Conservation (phyloP, 2,113 vertebrate species). For the Morone saxatilis region DNA sequence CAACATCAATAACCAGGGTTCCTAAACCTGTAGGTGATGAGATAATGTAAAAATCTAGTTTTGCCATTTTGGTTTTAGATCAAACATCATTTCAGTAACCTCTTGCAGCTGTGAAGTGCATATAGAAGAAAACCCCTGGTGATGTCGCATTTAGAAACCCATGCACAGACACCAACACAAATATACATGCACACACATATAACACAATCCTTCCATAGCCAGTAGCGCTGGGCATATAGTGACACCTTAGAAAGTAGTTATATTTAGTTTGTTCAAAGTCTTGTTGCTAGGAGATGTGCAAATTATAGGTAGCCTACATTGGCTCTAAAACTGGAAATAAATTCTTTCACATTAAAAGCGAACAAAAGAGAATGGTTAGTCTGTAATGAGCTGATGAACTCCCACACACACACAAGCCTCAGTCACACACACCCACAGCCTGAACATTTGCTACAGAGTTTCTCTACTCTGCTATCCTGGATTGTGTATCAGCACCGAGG, state of each 20-base stretch:
- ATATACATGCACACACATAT: not conserved
- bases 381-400: conserved; percentile 69
- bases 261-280: conserved; percentile 84
- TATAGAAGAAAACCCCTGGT: not conserved
- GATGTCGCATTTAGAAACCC: conserved; percentile 10
- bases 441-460: conserved; percentile 39
- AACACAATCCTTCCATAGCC: conserved; percentile 39
- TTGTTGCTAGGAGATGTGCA: conserved; percentile 86
- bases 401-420: conserved; percentile 50
- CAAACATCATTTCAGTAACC: not conserved
- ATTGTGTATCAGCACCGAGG: conserved; percentile 14
- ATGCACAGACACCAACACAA: not conserved
- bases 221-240: conserved; percentile 43
- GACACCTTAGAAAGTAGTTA: conserved; percentile 76
- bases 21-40: not conserved
- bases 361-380: conserved; percentile 66
- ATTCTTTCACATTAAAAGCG: conserved; percentile 73
- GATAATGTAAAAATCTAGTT: too few species aligned
- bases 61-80: not conserved
- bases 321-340: conserved; percentile 72
- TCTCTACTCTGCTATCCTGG: conserved; percentile 29
- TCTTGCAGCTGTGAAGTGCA: not conserved
- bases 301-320: conserved; percentile 78
- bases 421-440: conserved; percentile 57
- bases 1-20: not conserved